A percentile compares a stretch with the other conserved stretches of the same genome.
Conservation (phyloP, 2,888 invertebrate species). For the Drosophila merina region DNA sequence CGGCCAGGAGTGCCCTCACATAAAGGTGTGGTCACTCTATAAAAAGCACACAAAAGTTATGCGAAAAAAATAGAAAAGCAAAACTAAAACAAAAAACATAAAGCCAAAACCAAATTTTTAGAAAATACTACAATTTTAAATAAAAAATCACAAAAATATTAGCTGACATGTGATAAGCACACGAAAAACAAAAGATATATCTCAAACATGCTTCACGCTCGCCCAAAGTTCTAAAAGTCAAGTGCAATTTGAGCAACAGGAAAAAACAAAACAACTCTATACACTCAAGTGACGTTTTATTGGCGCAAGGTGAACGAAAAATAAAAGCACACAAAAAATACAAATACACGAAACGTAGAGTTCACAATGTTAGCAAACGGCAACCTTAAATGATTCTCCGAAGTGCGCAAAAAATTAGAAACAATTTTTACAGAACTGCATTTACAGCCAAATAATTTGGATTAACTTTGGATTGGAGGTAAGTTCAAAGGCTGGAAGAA, state of each 20-base stretch:
- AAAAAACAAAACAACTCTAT: slow-evolving; percentile 48
- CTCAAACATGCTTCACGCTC: slow-evolving; percentile 72
- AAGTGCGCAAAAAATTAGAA: slow-evolving; percentile 25
- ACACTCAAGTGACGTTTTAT: slow-evolving; percentile 71
- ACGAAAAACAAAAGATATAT: slow-evolving; percentile 40
- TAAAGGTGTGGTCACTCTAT: slow-evolving; percentile 21
- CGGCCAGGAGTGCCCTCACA: slow-evolving; percentile 23
- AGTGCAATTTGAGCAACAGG: slow-evolving; percentile 60
- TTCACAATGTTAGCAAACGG: slow-evolving; percentile 49
- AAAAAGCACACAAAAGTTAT: slow-evolving; percentile 1
- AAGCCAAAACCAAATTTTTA: neutral
- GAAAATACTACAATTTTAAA: neutral
- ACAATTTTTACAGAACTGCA: slow-evolving; percentile 17
- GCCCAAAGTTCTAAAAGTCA: slow-evolving; percentile 75
- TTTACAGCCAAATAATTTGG: slow-evolving; percentile 19
- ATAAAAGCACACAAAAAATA: slow-evolving; percentile 33
- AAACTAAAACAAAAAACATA: neutral
- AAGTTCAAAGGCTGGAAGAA: slow-evolving; percentile 30
- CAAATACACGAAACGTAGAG: slow-evolving; percentile 44
- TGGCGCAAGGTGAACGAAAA: slow-evolving; percentile 65
- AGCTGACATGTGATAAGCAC: slow-evolving; percentile 26
- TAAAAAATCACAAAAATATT: slow-evolving; percentile 7
- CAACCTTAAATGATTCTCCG: slow-evolving; percentile 63
- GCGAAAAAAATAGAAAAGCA: neutral
- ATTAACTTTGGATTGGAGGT: slow-evolving; percentile 39